These are phyloP conservation scores for Enoplosus armatus DNA, from an alignment of 2,797 vertebrate species.

Conservation along the genomic window DNA sequence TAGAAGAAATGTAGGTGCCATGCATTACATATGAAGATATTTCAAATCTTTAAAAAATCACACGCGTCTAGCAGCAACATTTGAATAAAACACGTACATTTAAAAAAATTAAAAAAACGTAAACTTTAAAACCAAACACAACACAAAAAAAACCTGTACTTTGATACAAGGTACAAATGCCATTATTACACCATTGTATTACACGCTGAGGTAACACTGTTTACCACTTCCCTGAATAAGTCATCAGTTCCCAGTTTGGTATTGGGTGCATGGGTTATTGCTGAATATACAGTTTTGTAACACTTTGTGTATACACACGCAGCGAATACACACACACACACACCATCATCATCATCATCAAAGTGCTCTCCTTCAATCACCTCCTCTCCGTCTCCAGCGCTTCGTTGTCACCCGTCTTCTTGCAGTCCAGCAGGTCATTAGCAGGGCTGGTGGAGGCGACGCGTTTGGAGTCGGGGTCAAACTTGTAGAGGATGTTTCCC, in stretches of 20 bases:
- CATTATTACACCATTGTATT: constrained; percentile 26
- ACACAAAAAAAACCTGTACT: too few species aligned
- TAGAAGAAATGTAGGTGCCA: neutral
- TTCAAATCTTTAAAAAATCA: neutral
- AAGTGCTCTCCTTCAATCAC: neutral
- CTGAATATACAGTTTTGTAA: constrained; percentile 1
- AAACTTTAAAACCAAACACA: too few species aligned
- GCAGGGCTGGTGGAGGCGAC: constrained; percentile 40
- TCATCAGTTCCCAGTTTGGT: constrained; percentile 13
- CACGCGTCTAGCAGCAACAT: neutral
- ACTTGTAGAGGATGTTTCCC: constrained; percentile 66
- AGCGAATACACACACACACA: constrained; percentile 1
- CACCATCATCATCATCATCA: neutral
- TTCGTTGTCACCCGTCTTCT: constrained; percentile 20
- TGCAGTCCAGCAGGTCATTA: constrained; percentile 72
- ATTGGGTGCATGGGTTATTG: constrained; percentile 13
- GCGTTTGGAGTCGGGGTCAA: constrained; percentile 47
- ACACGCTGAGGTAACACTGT: constrained; percentile 18
- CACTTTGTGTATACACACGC: neutral
- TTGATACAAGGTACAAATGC: neutral
- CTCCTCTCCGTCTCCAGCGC: neutral
- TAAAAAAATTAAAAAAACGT: neutral
- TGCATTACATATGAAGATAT: neutral
- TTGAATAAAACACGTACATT: neutral
- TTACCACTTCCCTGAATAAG: constrained; percentile 30